Evolutionary conservation across 2,113 vertebrate genomes (phyloP).

Genomic region (Upupa epops): DNA sequence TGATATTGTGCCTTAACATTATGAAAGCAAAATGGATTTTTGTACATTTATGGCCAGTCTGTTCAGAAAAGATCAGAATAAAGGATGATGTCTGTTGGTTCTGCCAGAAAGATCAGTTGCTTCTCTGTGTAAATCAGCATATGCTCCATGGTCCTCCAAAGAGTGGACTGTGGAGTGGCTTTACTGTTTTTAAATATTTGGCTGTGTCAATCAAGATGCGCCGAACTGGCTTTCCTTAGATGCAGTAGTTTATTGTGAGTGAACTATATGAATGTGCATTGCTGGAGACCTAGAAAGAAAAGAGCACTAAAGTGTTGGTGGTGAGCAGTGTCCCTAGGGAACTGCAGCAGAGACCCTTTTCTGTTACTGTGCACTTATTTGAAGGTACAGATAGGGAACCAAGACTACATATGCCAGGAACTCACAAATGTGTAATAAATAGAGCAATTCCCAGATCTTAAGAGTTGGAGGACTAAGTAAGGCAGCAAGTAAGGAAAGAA

Average conservation of each 20-base stretch:
- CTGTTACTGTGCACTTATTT: background rate
- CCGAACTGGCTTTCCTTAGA: background rate
- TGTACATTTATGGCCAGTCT: background rate
- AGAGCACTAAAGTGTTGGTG: background rate
- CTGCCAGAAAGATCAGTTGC: background rate
- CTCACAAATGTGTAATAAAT: background rate
- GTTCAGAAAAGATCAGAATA: background rate
- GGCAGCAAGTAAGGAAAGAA: background rate
- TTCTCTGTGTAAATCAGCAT: background rate
- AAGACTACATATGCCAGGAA: background rate
- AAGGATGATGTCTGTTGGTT: background rate
- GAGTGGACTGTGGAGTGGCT: background rate
- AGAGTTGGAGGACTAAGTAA: background rate
- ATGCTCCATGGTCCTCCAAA: background rate
- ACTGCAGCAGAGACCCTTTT: background rate
- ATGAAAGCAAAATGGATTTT: background rate
- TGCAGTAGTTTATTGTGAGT: background rate
- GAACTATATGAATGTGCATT: background rate
- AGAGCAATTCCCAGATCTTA: background rate
- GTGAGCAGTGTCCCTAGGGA: background rate
- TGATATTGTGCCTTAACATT: background rate
- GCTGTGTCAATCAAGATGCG: background rate
- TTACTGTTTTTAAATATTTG: background rate
- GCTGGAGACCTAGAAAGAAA: background rate
- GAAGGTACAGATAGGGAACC: background rate